phyloP scores from a whole-genome alignment of 2,888 invertebrate species.

The Spialia ferax region DNA sequence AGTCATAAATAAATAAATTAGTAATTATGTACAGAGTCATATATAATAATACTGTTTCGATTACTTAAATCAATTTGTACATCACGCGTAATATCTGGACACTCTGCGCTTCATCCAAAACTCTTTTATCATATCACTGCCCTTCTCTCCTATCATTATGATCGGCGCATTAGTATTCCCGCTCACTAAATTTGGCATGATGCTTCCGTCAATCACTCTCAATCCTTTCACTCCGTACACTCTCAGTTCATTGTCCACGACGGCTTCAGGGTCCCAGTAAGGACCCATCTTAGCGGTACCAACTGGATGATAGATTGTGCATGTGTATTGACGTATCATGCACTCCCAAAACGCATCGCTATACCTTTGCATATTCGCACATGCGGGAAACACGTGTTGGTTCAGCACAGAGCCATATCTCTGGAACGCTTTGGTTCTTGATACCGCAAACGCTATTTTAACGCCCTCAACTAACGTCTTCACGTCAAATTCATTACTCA shows the following conservation, averaged over 20 bases:
- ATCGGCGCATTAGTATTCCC: slow-evolving; percentile 95
- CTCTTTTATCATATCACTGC: slow-evolving; percentile 94
- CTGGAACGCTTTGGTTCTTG: slow-evolving; percentile 92
- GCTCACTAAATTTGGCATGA: slow-evolving; percentile 95
- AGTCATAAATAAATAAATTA: slow-evolving; percentile 40
- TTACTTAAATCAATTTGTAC: slow-evolving; percentile 52
- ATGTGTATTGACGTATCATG: slow-evolving; percentile 93
- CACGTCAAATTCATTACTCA: slow-evolving; percentile 92
- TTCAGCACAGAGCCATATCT: slow-evolving; percentile 91
- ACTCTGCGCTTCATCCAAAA: slow-evolving; percentile 90
- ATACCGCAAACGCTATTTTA: slow-evolving; percentile 93
- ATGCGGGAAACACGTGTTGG: slow-evolving; percentile 92
- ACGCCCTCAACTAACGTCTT: slow-evolving; percentile 94
- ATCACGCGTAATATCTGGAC: slow-evolving; percentile 73
- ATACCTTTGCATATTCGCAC: slow-evolving; percentile 88
- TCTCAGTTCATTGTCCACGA: slow-evolving; percentile 92
- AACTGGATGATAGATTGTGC: slow-evolving; percentile 94
- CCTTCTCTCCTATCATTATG: slow-evolving; percentile 97
- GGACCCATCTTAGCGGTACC: slow-evolving; percentile 97
- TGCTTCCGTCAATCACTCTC: slow-evolving; percentile 94
- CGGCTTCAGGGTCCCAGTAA: slow-evolving; percentile 93
- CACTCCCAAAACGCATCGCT: slow-evolving; percentile 95
- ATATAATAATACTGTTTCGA: slow-evolving; percentile 46
- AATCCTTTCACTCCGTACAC: slow-evolving; percentile 93
- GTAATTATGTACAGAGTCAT: slow-evolving; percentile 40